Percentiles rank a stretch among this genome's conserved stretches.
Evolutionary conservation across 2,797 vertebrate genomes (phyloP).

Genomic region (Arctocebus calabarensis): DNA sequence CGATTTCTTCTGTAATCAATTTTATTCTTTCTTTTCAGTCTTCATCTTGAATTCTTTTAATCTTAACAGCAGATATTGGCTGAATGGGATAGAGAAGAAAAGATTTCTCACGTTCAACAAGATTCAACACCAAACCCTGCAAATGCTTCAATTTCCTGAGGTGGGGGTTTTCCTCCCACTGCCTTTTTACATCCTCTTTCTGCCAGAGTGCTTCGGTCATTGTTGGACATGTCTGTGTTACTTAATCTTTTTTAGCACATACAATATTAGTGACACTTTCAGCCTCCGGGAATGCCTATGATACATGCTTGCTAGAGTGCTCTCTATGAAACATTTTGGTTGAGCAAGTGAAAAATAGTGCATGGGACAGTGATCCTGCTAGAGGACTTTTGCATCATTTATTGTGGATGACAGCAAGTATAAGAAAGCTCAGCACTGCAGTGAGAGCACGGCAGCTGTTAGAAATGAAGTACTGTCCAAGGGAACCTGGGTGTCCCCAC

Average conservation of each 20-base stretch:
- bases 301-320: neutral
- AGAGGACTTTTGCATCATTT: neutral
- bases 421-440: neutral
- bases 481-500: neutral
- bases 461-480: neutral
- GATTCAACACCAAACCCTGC: neutral
- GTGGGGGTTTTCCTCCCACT: neutral
- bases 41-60: conserved; percentile 44
- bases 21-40: conserved; percentile 8
- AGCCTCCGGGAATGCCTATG: neutral
- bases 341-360: conserved; percentile 21
- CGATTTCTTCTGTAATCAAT: neutral
- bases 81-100: conserved; percentile 13
- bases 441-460: neutral
- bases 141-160: neutral
- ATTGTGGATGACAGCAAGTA: neutral
- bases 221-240: neutral
- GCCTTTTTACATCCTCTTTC: accelerated
- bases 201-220: neutral
- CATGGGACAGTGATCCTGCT: neutral
- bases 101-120: neutral
- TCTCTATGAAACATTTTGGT: neutral
- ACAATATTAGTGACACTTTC: neutral
- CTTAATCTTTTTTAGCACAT: conserved; percentile 24
- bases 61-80: conserved; percentile 47